Evolutionary conservation across 2,113 vertebrate species (phyloP).

Genomic region (Ramphastos sulfuratus): DNA sequence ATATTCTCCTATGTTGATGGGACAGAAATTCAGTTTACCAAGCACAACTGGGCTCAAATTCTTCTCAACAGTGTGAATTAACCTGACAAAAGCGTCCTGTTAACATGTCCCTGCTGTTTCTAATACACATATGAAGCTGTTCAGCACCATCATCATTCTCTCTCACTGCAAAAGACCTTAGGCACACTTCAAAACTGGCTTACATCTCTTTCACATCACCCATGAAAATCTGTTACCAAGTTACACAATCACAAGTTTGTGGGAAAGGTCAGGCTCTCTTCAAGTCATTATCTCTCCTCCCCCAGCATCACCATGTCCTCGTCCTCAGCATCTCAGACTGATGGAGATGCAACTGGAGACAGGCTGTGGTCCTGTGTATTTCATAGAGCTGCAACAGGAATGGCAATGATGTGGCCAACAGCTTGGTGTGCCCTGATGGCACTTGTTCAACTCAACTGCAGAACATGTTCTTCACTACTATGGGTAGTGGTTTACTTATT

Average conservation of each 20-base stretch:
- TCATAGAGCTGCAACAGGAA: neutral
- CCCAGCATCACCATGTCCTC: neutral
- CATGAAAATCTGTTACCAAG: neutral
- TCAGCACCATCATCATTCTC: neutral
- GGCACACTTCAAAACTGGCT: neutral
- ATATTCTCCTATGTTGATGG: neutral
- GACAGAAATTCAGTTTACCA: neutral
- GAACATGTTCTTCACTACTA: fast-evolving
- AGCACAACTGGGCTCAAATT: neutral
- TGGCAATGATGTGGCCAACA: fast-evolving
- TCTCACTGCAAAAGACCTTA: neutral
- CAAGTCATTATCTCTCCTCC: neutral
- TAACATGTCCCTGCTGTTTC: neutral
- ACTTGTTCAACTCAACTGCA: neutral
- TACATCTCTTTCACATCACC: neutral
- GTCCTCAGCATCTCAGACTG: neutral
- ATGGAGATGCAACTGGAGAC: neutral
- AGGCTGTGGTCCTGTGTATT: neutral
- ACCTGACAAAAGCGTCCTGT: neutral
- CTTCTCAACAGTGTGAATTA: neutral
- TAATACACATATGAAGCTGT: neutral
- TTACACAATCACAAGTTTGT: fast-evolving
- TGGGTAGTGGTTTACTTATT: neutral
- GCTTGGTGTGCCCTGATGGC: neutral
- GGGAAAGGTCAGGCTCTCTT: neutral